Percentiles rank a stretch among this genome's conserved stretches.
phyloP scores from a whole-genome alignment of 2,888 invertebrate genomes.

The Plebejus anna region DNA sequence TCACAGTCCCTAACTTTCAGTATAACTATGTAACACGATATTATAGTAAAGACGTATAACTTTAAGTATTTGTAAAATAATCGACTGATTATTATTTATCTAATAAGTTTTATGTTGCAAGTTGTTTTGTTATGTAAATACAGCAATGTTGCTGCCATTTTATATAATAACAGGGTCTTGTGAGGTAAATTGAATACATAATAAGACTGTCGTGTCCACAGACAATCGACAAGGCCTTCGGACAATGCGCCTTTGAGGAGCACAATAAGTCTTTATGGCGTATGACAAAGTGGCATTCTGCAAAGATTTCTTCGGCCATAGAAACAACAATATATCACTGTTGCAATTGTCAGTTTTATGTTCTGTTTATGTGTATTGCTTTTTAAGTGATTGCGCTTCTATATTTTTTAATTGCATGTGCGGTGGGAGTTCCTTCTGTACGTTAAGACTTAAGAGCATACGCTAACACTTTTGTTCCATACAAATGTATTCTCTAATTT shows the following conservation, averaged over 20 bases:
- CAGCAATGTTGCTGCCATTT: slow-evolving; percentile 31
- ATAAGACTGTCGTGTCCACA: slow-evolving; percentile 39
- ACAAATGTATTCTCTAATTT: too few relatives aligned
- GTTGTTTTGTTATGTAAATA: slow-evolving; percentile 25
- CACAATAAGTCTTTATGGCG: slow-evolving; percentile 65
- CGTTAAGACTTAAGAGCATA: background rate
- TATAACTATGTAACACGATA: background rate
- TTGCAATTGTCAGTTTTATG: slow-evolving; percentile 56
- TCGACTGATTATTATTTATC: slow-evolving; percentile 6
- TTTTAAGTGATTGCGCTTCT: slow-evolving; percentile 48
- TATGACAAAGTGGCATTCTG: slow-evolving; percentile 65
- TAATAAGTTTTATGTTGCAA: slow-evolving; percentile 20
- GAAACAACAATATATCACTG: slow-evolving; percentile 41
- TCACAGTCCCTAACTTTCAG: too few relatives aligned
- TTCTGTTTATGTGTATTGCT: slow-evolving; percentile 50
- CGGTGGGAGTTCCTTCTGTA: background rate
- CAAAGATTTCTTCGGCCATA: slow-evolving; percentile 66
- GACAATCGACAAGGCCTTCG: slow-evolving; percentile 65
- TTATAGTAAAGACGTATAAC: background rate
- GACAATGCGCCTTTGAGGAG: slow-evolving; percentile 63
- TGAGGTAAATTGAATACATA: slow-evolving; percentile 39
- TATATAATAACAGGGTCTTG: slow-evolving; percentile 33
- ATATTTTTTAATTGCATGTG: slow-evolving; percentile 44
- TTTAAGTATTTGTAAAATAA: background rate
- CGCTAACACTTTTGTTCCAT: too few relatives aligned